Evolutionary conservation across 53 echinoderm and acorn worm genomes (phyloP).

Genomic region (Zoroaster sp.): DNA sequence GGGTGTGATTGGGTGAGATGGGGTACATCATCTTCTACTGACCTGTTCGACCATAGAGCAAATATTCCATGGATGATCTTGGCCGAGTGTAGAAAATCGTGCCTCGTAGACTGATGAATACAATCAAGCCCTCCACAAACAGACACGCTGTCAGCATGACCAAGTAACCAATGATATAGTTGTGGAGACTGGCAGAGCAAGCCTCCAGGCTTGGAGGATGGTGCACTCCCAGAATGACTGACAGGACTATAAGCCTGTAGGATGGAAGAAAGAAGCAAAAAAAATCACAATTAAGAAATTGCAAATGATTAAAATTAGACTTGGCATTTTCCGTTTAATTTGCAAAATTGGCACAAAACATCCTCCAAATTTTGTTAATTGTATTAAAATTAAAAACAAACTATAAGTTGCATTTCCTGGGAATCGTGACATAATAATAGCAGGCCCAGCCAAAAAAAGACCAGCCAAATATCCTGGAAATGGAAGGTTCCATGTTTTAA

Average conservation of each 20-base stretch:
- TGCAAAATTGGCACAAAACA: too few species aligned
- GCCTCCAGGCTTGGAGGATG: constrained; percentile 15
- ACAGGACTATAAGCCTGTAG: constrained; percentile 78
- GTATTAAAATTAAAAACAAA: too few species aligned
- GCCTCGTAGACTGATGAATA: constrained; percentile 78
- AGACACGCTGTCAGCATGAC: constrained; percentile 67
- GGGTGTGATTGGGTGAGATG: too few species aligned
- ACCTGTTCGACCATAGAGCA: constrained; percentile 89
- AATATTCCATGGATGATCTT: constrained; percentile 70
- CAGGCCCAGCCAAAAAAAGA: too few species aligned
- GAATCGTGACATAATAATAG: too few species aligned
- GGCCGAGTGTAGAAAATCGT: constrained; percentile 93
- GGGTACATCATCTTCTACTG: constrained; percentile 29
- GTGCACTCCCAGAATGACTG: constrained; percentile 55
- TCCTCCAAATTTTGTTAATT: too few species aligned
- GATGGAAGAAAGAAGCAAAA: neutral
- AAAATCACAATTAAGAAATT: too few species aligned
- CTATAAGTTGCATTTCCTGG: too few species aligned
- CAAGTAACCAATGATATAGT: constrained; percentile 76
- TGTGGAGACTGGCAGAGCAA: constrained; percentile 64
- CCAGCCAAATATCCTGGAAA: too few species aligned
- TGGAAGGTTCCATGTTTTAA: too few species aligned
- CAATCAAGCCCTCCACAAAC: constrained; percentile 71
- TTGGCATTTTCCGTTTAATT: too few species aligned
- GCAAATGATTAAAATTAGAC: too few species aligned